Conservation (phyloP, 2,797 vertebrate genomes). For the Manis crassicaudata region DNA sequence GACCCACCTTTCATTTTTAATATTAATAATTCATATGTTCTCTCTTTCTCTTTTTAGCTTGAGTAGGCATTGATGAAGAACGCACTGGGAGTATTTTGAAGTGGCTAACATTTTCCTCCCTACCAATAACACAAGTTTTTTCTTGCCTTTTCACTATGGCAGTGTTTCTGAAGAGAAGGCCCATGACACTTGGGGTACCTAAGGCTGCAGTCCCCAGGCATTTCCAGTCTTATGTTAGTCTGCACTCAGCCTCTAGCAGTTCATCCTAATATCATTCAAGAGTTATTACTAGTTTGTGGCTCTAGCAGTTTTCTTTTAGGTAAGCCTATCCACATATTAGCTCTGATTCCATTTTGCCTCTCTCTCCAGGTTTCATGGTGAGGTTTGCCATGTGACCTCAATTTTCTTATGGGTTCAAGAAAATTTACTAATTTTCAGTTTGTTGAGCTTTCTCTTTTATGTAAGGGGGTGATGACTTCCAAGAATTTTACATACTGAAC, state of each 20-base stretch:
- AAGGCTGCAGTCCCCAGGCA: background rate
- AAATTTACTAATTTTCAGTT: background rate
- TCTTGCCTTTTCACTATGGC: background rate
- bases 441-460: background rate
- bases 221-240: background rate
- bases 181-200: background rate
- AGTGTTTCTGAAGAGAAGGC: background rate
- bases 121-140: background rate
- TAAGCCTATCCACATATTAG: background rate
- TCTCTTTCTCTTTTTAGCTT: background rate
- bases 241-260: background rate
- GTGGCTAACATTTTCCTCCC: background rate
- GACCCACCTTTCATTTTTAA: background rate
- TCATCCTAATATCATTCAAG: background rate
- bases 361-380: background rate
- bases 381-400: background rate
- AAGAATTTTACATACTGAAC: background rate
- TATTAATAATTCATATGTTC: background rate
- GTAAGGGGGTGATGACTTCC: background rate
- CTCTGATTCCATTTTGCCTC: background rate
- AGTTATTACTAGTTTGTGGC: background rate
- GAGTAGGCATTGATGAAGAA: background rate
- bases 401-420: background rate
- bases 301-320: background rate
- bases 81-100: background rate